Conservation (phyloP, 2,113 vertebrate genomes). For the Centropristis striata region DNA sequence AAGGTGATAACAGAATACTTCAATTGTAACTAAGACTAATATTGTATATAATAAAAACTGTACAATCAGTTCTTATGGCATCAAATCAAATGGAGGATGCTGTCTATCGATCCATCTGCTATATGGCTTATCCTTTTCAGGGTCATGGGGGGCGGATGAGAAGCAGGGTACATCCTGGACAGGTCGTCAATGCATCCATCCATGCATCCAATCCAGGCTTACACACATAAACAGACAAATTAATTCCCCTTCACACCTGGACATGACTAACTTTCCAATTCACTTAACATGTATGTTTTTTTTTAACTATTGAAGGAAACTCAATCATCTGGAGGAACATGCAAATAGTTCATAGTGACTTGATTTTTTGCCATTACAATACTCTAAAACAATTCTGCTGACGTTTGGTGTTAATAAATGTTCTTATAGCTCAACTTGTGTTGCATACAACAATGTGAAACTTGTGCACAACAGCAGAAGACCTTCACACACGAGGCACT, state of each 20-base stretch:
- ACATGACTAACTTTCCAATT: background rate
- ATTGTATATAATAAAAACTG: background rate
- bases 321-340: background rate
- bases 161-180: constrained; percentile 5
- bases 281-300: background rate
- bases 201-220: constrained; percentile 11
- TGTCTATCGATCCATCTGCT: constrained; percentile 23
- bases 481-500: too few relatives aligned
- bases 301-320: constrained; percentile 12
- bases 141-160: background rate
- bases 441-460: too few relatives aligned
- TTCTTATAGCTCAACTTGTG: too few relatives aligned
- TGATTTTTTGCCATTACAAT: background rate
- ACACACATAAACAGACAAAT: constrained; percentile 22
- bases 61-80: constrained; percentile 9
- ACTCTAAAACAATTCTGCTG: background rate
- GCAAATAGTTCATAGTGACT: background rate
- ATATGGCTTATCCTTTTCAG: constrained; percentile 15
- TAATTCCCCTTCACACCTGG: background rate
- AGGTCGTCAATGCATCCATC: constrained; percentile 26
- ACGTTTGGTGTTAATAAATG: too few relatives aligned
- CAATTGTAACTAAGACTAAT: background rate
- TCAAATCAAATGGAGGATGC: constrained; percentile 23
- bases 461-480: too few relatives aligned
- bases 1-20: background rate